phyloP scores from a whole-genome alignment of 2,888 invertebrate species.

The Caenorhabditis angaria region DNA sequence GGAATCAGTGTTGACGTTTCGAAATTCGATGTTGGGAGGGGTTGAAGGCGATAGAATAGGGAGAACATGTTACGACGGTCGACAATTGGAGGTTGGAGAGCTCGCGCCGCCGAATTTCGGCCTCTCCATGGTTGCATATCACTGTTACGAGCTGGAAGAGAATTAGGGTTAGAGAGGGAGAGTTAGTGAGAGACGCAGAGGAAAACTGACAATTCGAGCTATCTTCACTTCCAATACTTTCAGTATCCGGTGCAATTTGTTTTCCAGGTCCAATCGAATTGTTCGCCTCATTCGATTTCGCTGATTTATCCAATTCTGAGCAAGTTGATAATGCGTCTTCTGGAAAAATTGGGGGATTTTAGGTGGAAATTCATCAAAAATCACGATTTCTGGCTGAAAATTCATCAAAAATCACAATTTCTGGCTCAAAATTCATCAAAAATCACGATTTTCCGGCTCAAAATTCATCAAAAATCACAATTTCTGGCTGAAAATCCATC shows the following conservation, averaged over 20 bases:
- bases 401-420: no score
- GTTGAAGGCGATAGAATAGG: conserved; percentile 57
- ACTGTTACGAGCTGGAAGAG: conserved; percentile 47
- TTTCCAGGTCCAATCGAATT: conserved; percentile 10
- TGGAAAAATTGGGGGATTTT: conserved; percentile 23
- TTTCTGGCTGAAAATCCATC: no score
- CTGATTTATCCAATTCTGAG: conserved; percentile 39
- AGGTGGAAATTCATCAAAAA: no score
- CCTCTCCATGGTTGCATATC: conserved; percentile 61
- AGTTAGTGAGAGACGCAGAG: background rate
- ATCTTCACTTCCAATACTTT: conserved; percentile 61
- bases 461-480: no score
- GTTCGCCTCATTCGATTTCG: conserved; percentile 17
- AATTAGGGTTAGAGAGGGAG: no score
- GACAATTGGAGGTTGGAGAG: conserved; percentile 68
- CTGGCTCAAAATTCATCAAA: background rate
- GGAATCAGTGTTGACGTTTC: conserved; percentile 28
- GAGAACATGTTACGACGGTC: conserved; percentile 68
- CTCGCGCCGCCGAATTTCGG: conserved; percentile 61
- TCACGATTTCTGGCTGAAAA: no score
- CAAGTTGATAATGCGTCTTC: conserved; percentile 50
- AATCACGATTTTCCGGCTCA: background rate
- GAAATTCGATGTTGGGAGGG: conserved; percentile 13
- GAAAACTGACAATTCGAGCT: conserved; percentile 47
- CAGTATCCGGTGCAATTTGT: conserved; percentile 47